Evolutionary conservation across 1,140 invertebrate species (phyloP).

Genomic region (Drosophila lini): DNA sequence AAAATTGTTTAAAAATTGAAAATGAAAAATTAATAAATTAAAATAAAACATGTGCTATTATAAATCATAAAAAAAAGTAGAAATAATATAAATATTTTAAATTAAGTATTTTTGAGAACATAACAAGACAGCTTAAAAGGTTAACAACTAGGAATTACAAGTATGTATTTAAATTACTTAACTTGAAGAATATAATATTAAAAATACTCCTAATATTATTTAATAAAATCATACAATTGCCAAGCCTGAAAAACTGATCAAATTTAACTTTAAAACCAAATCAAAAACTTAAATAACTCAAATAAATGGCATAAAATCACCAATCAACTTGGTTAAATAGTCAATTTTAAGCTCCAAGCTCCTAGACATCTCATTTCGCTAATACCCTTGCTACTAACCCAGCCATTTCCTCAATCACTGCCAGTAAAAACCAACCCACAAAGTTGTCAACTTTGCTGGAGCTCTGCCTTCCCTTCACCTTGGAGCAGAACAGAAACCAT

Average conservation of each 20-base stretch:
- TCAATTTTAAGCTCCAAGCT: background rate
- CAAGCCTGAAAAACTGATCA: background rate
- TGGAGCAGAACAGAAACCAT: constrained; percentile 20
- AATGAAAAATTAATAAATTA: too few relatives aligned
- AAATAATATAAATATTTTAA: too few relatives aligned
- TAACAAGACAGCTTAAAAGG: too few relatives aligned
- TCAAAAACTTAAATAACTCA: background rate
- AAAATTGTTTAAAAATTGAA: too few relatives aligned
- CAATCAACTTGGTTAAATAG: constrained; percentile 4
- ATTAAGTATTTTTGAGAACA: too few relatives aligned
- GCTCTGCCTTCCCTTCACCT: constrained; percentile 26
- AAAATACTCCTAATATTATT: too few relatives aligned
- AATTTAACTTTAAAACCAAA: background rate
- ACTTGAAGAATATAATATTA: too few relatives aligned
- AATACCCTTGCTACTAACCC: background rate
- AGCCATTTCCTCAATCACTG: constrained; percentile 26
- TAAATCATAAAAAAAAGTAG: too few relatives aligned
- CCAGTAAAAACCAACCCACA: constrained; percentile 9
- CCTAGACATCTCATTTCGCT: constrained; percentile 9
- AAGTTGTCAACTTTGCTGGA: constrained; percentile 29
- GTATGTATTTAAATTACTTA: too few relatives aligned
- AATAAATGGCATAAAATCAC: background rate
- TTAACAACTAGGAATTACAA: too few relatives aligned
- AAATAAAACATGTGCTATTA: too few relatives aligned
- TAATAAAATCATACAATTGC: too few relatives aligned